A percentile compares a stretch with the other conserved stretches of the same genome.
Evolutionary conservation across 2,797 vertebrate genomes (phyloP).

Genomic region (Falco berigora): DNA sequence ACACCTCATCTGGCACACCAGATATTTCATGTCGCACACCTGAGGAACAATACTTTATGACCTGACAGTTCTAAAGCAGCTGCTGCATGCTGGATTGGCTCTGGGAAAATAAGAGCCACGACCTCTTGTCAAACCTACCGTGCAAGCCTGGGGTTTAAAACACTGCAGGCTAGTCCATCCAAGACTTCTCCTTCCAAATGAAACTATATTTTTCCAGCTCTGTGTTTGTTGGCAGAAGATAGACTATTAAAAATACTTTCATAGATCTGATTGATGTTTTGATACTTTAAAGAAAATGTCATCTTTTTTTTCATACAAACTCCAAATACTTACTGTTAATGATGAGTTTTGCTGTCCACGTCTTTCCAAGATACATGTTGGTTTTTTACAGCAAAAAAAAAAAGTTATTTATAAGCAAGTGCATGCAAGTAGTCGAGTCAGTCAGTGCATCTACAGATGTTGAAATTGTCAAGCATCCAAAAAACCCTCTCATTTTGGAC

Average conservation of each 20-base stretch:
- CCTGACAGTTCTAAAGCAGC: background rate
- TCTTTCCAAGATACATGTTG: background rate
- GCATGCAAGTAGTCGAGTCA: background rate
- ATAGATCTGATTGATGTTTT: background rate
- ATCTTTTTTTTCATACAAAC: background rate
- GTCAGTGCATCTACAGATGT: slow-evolving; percentile 22
- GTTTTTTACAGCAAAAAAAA: background rate
- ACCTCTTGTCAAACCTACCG: background rate
- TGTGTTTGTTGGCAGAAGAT: background rate
- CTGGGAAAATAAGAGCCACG: background rate
- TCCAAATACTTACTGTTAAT: background rate
- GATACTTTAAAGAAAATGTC: background rate
- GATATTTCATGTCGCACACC: background rate
- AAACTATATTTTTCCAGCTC: background rate
- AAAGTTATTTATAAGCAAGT: slow-evolving; percentile 23
- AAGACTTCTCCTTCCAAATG: background rate
- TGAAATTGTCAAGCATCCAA: slow-evolving; percentile 37
- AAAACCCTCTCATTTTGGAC: background rate
- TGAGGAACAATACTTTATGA: background rate
- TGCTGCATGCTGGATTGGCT: background rate
- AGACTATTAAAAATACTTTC: background rate
- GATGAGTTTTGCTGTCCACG: background rate
- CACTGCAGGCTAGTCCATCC: background rate
- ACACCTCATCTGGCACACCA: background rate
- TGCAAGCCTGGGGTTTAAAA: background rate